Evolutionary conservation across 2,888 invertebrate genomes (phyloP).

Genomic region (Drosophila anomelani): DNA sequence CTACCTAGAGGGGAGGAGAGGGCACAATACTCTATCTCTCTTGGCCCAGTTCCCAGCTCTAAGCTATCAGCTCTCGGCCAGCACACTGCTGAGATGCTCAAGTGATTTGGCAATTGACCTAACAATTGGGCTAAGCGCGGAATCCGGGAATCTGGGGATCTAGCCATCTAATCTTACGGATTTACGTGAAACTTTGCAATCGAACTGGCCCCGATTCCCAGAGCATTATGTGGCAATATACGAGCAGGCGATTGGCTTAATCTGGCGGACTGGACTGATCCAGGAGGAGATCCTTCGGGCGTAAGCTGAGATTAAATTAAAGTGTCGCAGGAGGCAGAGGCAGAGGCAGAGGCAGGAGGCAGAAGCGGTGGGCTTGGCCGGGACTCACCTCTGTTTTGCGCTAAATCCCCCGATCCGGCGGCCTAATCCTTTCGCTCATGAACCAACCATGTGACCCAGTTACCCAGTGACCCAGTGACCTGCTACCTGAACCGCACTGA

Average conservation of each 20-base stretch:
- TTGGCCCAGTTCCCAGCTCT: conserved; percentile 11
- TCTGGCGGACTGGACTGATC: conserved; percentile 66
- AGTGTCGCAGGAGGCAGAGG: conserved; percentile 72
- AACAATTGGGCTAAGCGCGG: conserved; percentile 64
- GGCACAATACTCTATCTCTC: background rate
- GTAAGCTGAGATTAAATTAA: conserved; percentile 80
- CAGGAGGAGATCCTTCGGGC: conserved; percentile 44
- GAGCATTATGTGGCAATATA: conserved; percentile 72
- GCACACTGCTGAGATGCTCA: conserved; percentile 32
- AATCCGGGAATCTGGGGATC: conserved; percentile 31
- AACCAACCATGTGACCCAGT: conserved; percentile 9
- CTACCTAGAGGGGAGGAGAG: conserved; percentile 21
- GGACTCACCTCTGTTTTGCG: conserved; percentile 41
- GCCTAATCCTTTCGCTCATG: conserved; percentile 62
- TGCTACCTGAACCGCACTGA: conserved; percentile 42
- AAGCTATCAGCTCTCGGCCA: background rate
- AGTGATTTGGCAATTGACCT: conserved; percentile 75
- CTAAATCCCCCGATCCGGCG: conserved; percentile 50
- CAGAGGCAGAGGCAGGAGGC: conserved; percentile 43
- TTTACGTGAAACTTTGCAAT: conserved; percentile 77
- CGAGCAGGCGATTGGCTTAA: conserved; percentile 59
- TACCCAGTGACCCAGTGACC: conserved; percentile 1
- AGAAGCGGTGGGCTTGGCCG: conserved; percentile 25
- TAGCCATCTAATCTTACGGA: conserved; percentile 59
- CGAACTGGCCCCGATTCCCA: conserved; percentile 12